These are phyloP conservation scores for Morone saxatilis DNA, from an alignment of 2,113 vertebrate species.

Conservation along the genomic window DNA sequence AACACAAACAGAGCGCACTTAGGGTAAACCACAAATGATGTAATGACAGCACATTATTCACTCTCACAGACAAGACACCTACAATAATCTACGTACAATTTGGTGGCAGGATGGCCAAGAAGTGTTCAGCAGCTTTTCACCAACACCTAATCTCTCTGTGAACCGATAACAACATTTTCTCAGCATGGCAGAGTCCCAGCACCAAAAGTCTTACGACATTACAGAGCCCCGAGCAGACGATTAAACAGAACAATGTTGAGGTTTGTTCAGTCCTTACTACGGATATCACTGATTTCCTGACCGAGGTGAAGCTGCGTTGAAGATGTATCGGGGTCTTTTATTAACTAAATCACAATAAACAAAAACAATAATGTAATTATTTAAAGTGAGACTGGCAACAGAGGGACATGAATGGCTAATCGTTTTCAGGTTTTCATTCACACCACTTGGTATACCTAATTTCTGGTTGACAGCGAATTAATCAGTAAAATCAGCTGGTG, in stretches of 20 bases:
- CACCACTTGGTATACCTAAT: too few species aligned
- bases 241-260: conserved; percentile 31
- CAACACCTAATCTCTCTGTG: conserved; percentile 5
- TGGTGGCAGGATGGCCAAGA: not conserved
- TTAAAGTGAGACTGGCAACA: too few species aligned
- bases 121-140: not conserved
- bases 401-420: too few species aligned
- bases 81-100: not conserved
- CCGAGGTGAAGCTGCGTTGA: conserved; percentile 6
- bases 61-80: conserved; percentile 18
- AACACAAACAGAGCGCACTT: conserved; percentile 21
- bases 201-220: conserved; percentile 24
- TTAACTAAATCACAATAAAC: conserved; percentile 16
- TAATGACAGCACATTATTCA: conserved; percentile 31
- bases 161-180: conserved; percentile 1
- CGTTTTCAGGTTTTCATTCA: too few species aligned
- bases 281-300: conserved; percentile 44
- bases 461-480: too few species aligned
- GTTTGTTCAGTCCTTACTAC: conserved; percentile 35
- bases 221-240: conserved; percentile 17
- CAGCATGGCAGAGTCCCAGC: not conserved
- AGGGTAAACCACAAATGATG: conserved; percentile 47
- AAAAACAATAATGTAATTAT: too few species aligned
- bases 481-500: not conserved
- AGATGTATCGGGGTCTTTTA: conserved; percentile 6